A percentile compares a stretch with the other conserved stretches of the same genome.
These are phyloP conservation scores for Trinorchestia longiramus DNA, from an alignment of 1,140 invertebrate species.

Conservation along the genomic window DNA sequence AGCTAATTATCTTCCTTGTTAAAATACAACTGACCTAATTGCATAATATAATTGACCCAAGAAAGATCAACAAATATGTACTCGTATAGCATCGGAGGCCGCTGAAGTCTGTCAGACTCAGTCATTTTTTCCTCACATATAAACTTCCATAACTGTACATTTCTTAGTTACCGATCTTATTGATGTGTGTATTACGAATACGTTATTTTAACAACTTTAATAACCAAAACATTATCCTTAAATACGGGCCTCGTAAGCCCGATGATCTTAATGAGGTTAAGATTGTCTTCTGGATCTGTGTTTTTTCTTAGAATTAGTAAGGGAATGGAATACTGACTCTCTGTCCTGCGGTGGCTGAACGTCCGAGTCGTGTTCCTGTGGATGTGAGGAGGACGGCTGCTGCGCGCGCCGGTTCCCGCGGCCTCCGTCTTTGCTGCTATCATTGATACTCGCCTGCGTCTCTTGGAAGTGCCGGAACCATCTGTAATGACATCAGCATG, in stretches of 20 bases:
- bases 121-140: too few relatives aligned
- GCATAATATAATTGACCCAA: not conserved
- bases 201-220: too few relatives aligned
- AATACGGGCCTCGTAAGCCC: too few relatives aligned
- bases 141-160: too few relatives aligned
- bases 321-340: constrained; percentile 1
- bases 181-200: too few relatives aligned
- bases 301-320: not conserved
- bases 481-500: not conserved
- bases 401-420: constrained; percentile 32
- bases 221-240: too few relatives aligned
- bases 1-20: not conserved
- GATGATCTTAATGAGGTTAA: too few relatives aligned
- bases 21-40: not conserved
- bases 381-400: constrained; percentile 51
- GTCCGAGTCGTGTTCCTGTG: constrained; percentile 10
- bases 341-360: not conserved
- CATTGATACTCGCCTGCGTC: constrained; percentile 56
- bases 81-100: too few relatives aligned
- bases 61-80: too few relatives aligned
- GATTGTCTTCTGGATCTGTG: not conserved
- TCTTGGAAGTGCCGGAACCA: constrained; percentile 58
- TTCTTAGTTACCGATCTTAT: too few relatives aligned
- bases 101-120: too few relatives aligned
- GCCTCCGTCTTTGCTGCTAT: constrained; percentile 16